Evolutionary conservation across 2,113 vertebrate genomes (phyloP).

Genomic region (Kryptolebias marmoratus): DNA sequence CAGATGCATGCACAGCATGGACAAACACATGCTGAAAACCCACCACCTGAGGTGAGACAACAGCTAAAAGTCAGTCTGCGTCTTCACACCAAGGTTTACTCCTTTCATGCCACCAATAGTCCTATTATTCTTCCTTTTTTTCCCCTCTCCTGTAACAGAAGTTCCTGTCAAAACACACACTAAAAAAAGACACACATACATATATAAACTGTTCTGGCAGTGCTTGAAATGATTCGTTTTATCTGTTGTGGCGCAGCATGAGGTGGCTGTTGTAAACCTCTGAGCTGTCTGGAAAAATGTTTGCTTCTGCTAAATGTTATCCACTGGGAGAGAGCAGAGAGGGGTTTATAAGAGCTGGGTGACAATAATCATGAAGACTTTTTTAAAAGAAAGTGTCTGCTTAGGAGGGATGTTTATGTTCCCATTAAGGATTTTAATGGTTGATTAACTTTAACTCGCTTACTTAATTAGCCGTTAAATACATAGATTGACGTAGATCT

Average conservation of each 20-base stretch:
- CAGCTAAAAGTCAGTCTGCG: constrained; percentile 39
- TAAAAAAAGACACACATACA: constrained; percentile 8
- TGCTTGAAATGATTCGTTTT: constrained; percentile 55
- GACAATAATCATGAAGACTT: constrained; percentile 27
- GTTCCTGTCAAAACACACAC: constrained; percentile 55
- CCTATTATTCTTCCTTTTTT: constrained; percentile 49
- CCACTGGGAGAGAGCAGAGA: constrained; percentile 24
- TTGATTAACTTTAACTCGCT: constrained; percentile 30
- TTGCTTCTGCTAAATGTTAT: constrained; percentile 48
- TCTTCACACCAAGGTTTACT: constrained; percentile 16
- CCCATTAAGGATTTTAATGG: constrained; percentile 15
- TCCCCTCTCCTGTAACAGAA: constrained; percentile 42
- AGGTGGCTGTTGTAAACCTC: constrained; percentile 54
- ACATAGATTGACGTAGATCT: too few relatives aligned
- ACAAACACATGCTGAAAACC: constrained; percentile 9
- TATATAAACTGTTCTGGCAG: constrained; percentile 18
- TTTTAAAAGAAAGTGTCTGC: constrained; percentile 3
- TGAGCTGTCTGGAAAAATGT: constrained; percentile 63
- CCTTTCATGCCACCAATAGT: constrained; percentile 48
- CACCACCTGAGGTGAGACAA: constrained; percentile 42
- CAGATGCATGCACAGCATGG: background rate
- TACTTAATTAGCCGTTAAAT: background rate
- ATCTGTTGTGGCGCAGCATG: constrained; percentile 64
- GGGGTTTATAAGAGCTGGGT: constrained; percentile 39
- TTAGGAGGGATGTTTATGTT: constrained; percentile 24